Conservation (phyloP, 2,888 invertebrate species). For the Epistrophella euchroma region DNA sequence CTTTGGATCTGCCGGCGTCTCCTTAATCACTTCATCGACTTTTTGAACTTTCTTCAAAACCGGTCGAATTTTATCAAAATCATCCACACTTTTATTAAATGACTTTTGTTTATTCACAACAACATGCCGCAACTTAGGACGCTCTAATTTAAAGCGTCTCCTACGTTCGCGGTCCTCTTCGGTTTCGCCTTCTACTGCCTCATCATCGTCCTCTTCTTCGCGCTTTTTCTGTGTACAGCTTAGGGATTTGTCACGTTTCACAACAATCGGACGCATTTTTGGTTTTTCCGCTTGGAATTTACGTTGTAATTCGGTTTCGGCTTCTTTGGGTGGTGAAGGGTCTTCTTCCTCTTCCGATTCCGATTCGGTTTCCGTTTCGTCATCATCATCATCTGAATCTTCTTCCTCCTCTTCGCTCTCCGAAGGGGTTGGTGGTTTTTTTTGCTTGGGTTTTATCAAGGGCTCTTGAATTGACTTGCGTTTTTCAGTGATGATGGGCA, state of each 20-base stretch:
- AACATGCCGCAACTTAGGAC: conserved; percentile 81
- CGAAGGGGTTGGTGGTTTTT: conserved; percentile 81
- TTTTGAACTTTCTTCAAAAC: conserved; percentile 83
- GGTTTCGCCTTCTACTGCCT: conserved; percentile 81
- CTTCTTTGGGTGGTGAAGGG: conserved; percentile 79
- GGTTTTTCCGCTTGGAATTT: conserved; percentile 83
- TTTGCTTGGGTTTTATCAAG: conserved; percentile 78
- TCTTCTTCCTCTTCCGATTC: conserved; percentile 77
- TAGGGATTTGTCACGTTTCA: conserved; percentile 81
- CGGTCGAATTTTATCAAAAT: conserved; percentile 82
- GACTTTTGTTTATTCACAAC: conserved; percentile 83
- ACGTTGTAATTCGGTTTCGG: conserved; percentile 82
- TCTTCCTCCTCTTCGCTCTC: conserved; percentile 78
- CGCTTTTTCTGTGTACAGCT: conserved; percentile 80
- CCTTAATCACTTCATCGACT: conserved; percentile 82
- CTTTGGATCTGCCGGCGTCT: conserved; percentile 81
- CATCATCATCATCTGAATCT: conserved; percentile 74
- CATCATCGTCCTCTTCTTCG: conserved; percentile 80
- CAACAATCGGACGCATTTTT: conserved; percentile 81
- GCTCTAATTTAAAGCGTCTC: conserved; percentile 82
- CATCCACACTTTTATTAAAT: conserved; percentile 81
- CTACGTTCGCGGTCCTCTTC: conserved; percentile 82
- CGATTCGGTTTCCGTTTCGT: conserved; percentile 76
- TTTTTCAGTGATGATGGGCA: conserved; percentile 81
- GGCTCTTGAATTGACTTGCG: conserved; percentile 77